Conservation (phyloP, 2,888 invertebrate genomes). For the Ferdinandea cuprea region DNA sequence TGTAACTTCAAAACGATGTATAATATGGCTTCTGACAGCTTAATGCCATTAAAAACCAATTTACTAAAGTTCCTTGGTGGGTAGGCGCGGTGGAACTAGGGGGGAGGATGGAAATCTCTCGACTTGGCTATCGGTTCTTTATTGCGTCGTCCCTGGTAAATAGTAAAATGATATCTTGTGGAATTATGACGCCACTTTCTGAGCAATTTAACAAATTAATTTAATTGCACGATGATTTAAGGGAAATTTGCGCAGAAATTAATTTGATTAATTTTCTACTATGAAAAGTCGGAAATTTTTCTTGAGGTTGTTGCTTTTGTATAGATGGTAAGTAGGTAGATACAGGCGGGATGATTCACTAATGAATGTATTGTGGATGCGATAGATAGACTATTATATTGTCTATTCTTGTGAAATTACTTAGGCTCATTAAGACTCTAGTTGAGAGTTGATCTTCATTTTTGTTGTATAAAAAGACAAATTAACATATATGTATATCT, state of each 20-base stretch:
- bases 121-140: constrained; percentile 30
- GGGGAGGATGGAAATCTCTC: not conserved
- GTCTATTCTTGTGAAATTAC: constrained; percentile 38
- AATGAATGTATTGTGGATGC: no score
- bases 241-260: constrained; percentile 49
- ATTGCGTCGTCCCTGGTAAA: constrained; percentile 41
- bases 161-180: constrained; percentile 66
- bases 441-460: not conserved
- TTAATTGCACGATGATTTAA: constrained; percentile 69
- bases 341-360: no score
- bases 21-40: constrained; percentile 64
- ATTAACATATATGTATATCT: no score
- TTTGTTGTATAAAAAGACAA: no score
- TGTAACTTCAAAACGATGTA: constrained; percentile 49
- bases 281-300: constrained; percentile 20
- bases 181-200: constrained; percentile 42
- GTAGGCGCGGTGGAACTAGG: constrained; percentile 11
- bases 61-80: constrained; percentile 48
- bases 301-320: not conserved
- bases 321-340: no score
- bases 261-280: constrained; percentile 50
- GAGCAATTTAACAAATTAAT: constrained; percentile 69
- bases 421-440: constrained; percentile 23
- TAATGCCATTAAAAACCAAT: constrained; percentile 72
- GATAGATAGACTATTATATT: not conserved